Conservation (phyloP, 2,797 vertebrate species). For the Atherinosoma microstoma region DNA sequence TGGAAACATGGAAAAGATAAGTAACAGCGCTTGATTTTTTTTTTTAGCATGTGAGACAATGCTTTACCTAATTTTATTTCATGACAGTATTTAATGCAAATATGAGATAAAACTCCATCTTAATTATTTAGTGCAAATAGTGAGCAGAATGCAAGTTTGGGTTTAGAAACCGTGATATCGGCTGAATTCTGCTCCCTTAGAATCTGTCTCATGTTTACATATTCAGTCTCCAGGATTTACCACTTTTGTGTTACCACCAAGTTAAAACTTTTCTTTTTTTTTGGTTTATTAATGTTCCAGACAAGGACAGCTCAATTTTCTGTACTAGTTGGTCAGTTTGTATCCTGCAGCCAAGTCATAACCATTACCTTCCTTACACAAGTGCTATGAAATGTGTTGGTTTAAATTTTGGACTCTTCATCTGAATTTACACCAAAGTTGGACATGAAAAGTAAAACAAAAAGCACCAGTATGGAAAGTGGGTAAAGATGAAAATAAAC, state of each 20-base stretch:
- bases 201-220: neutral
- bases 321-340: constrained; percentile 7
- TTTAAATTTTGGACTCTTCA: neutral
- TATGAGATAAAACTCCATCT: no score
- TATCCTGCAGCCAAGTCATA: constrained; percentile 18
- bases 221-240: constrained; percentile 4
- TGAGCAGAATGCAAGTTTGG: neutral
- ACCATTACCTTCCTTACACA: constrained; percentile 22
- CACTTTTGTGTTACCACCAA: neutral
- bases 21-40: no score
- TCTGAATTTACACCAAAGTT: constrained; percentile 4
- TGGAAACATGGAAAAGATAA: no score
- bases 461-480: neutral
- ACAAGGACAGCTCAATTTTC: neutral
- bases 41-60: no score
- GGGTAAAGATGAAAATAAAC: neutral
- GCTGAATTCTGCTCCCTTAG: neutral
- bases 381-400: constrained; percentile 2
- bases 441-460: neutral
- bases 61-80: no score
- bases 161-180: neutral
- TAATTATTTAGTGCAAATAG: no score
- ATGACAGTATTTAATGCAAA: no score
- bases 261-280: neutral
- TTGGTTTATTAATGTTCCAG: neutral